Evolutionary conservation across 2,113 vertebrate genomes (phyloP).

Genomic region (Toxostoma redivivum): DNA sequence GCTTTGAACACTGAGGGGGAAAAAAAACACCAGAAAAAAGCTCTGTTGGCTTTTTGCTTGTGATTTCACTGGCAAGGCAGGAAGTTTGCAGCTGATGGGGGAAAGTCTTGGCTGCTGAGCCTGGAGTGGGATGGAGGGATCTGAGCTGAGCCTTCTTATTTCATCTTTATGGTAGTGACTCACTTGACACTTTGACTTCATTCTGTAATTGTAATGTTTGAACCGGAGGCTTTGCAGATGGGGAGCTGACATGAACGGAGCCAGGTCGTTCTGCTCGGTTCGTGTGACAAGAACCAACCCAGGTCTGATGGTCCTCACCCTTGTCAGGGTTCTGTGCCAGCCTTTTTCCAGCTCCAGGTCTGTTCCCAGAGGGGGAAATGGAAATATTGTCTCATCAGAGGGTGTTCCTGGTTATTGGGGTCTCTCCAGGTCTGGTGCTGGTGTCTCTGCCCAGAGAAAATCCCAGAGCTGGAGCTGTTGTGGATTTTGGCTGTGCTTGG

Average conservation of each 20-base stretch:
- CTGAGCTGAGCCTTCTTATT: background rate
- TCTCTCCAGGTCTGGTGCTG: background rate
- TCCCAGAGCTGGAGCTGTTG: background rate
- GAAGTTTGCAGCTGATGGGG: background rate
- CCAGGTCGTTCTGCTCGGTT: background rate
- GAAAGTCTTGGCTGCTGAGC: constrained; percentile 27
- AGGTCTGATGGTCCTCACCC: background rate
- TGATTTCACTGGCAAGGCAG: background rate
- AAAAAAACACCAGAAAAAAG: rapidly evolving
- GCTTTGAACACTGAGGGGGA: background rate
- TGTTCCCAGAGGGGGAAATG: background rate
- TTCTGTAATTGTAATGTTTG: background rate
- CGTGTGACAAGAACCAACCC: background rate
- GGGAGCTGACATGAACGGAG: background rate
- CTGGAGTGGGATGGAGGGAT: background rate
- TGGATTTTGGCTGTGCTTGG: background rate
- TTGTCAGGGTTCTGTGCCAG: background rate
- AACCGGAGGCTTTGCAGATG: background rate
- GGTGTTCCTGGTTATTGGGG: background rate
- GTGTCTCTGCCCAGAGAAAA: background rate
- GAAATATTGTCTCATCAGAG: background rate
- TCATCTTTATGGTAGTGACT: constrained; percentile 24
- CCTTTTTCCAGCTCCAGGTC: background rate
- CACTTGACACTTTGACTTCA: background rate
- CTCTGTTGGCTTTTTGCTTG: background rate